Base-by-base conservation (phyloP, 2,113 vertebrate species). In the Phylloscopus trochilus region DNA sequence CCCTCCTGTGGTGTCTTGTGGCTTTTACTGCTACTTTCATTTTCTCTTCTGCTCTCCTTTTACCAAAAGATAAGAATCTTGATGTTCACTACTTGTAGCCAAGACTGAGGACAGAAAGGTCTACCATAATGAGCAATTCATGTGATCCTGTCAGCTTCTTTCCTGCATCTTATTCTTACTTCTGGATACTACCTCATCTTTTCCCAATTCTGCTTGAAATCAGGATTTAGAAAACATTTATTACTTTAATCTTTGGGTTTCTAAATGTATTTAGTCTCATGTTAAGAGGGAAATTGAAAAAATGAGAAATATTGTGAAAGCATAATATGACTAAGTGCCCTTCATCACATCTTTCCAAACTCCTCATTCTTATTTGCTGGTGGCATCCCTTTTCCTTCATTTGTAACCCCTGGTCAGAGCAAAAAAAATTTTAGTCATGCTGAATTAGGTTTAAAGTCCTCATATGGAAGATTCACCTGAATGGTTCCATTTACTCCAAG, bases 1-100 rank as follows among this genome's bases (percentile, higher is more conserved):
- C 96, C 96, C 95, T 97, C 94, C 92, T 96, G 96, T 97, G 96
- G 96, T 96, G 86, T 73, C 69, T 96, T 68, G 31, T 87, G 64
- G 92, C 90, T 96, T 93, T 90, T 94, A 68, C 94, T 90, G 68
- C 47, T 77, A 7, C 26, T 83, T 89, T 83, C 12, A 16, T 78
- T 95, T 83, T 75, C 47, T 74, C 43, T 19, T 79, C 24, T 51
- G 66, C 51, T 74, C 33, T n/a, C 37, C 51, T 43, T 64, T 59
- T 59, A 20, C 69, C 52, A 78, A 78, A 84, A 87, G 46, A n/a
- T 53, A 17, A 15, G 9, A 59, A 67, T 86, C 44, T 37, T 91
- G 35, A 33, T 63, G 37, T n/a, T 90, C 35, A 21, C 12, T 53
- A 28, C 28, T 62, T 74, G 60, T 53, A 76, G 52, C 76, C 53